Base-by-base conservation (phyloP, 2,888 invertebrate genomes). In the Lasiommata megera region DNA sequence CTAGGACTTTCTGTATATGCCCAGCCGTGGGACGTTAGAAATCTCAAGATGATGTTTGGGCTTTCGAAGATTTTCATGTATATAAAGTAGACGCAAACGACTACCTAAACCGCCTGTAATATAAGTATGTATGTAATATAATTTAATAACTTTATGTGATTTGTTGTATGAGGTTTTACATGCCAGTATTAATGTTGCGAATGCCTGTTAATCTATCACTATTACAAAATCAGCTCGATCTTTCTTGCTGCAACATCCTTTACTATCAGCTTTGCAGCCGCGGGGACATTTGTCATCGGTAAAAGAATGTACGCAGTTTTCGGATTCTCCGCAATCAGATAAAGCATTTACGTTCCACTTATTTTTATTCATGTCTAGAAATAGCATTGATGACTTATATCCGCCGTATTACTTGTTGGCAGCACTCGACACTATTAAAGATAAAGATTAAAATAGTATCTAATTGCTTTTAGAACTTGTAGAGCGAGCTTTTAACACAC, bases 361-460 rank as follows among this genome's bases (percentile, higher is more conserved):
- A 44, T 23, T 44, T 44, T 29, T 50, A 12, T 28, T 48, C 37
- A 37, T 23, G 23, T 7, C 7, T 23, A 28, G 37, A 37, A 48
- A 48, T 48, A 36, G 23, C 36, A 12, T 37, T 28, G 9, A 23
- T 37, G 50, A 50, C 50, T 36, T 23, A 50, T 37, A 37, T 50
- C 18, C n/a, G 6, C 23, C 36, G n/a, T 48, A 18, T 36, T 48
- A 7, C 7, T 31, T 23, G 36, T 18, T 23, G 36, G 3, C 37
- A 36, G 48, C n/a, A 34, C 34, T 34, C n/a, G 23, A 17, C 6
- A 34, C 34, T 47, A 47, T 36, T 16, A 16, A 28, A 29, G 29
- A 44, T 28, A 44, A 14, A 23, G 29, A 23, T 44, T 44, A 44
- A 44, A 44, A 44, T 44, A 44, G 44, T 14, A 29, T 14, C 28